Evolutionary conservation across 2,888 invertebrate genomes (phyloP).

Genomic region (Yponomeuta sedellus): DNA sequence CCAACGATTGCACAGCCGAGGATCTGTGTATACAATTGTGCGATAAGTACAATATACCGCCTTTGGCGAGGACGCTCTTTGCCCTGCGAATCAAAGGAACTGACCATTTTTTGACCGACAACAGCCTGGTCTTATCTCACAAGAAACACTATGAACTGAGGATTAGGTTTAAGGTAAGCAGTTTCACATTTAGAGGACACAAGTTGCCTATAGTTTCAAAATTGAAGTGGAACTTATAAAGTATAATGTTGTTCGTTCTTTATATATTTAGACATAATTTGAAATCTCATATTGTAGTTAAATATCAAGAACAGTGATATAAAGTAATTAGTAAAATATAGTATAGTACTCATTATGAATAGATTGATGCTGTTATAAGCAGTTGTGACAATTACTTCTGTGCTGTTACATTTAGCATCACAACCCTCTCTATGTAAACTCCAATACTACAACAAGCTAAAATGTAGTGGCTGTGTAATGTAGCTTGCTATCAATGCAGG

Average conservation of each 20-base stretch:
- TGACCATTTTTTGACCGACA: conserved; percentile 82
- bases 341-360: too few species aligned
- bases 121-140: conserved; percentile 60
- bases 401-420: too few species aligned
- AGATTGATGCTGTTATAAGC: too few species aligned
- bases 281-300: neutral
- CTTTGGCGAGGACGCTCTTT: conserved; percentile 86
- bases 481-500: too few species aligned
- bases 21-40: conserved; percentile 84
- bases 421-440: too few species aligned
- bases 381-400: too few species aligned
- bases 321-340: too few species aligned
- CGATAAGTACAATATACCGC: conserved; percentile 83
- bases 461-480: too few species aligned
- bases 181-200: neutral
- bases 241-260: neutral
- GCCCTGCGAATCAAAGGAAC: conserved; percentile 81
- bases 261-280: neutral
- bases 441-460: neutral
- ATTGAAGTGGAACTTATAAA: neutral
- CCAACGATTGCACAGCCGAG: conserved; percentile 75
- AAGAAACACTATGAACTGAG: conserved; percentile 83
- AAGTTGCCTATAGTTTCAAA: conserved; percentile 7
- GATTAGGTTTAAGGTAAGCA: conserved; percentile 83
- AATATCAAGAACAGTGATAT: neutral